These are phyloP conservation scores for Dermochelys coriacea DNA, from an alignment of 2,797 vertebrate species.

Conservation along the genomic window DNA sequence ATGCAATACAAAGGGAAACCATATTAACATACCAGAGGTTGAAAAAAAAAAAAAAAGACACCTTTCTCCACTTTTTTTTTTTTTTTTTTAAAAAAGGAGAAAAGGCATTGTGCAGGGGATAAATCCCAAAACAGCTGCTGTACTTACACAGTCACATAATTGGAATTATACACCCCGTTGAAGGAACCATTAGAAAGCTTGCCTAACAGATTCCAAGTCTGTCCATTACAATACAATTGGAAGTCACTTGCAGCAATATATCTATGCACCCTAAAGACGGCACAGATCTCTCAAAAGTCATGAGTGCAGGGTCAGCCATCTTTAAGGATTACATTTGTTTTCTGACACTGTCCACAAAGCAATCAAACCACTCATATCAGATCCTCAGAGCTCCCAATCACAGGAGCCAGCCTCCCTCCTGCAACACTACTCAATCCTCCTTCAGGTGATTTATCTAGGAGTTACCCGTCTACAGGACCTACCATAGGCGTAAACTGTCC, in stretches of 20 bases:
- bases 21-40: background rate
- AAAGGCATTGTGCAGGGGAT: accelerated
- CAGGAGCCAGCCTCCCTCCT: too few species aligned
- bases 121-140: accelerated
- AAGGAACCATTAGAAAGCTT: background rate
- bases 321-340: background rate
- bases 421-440: too few species aligned
- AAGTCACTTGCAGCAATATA: background rate
- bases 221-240: background rate
- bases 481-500: too few species aligned
- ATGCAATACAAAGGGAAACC: background rate
- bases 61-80: background rate
- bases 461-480: too few species aligned
- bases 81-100: too few species aligned
- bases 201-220: background rate
- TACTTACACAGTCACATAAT: background rate
- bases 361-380: background rate
- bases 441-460: too few species aligned
- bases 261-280: background rate
- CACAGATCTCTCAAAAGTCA: background rate
- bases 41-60: background rate
- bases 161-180: too few species aligned
- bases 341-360: background rate
- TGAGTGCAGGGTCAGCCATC: background rate
- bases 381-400: too few species aligned